phyloP scores from a whole-genome alignment of 2,888 invertebrate genomes.

The Branchipolynoe longqiensis region DNA sequence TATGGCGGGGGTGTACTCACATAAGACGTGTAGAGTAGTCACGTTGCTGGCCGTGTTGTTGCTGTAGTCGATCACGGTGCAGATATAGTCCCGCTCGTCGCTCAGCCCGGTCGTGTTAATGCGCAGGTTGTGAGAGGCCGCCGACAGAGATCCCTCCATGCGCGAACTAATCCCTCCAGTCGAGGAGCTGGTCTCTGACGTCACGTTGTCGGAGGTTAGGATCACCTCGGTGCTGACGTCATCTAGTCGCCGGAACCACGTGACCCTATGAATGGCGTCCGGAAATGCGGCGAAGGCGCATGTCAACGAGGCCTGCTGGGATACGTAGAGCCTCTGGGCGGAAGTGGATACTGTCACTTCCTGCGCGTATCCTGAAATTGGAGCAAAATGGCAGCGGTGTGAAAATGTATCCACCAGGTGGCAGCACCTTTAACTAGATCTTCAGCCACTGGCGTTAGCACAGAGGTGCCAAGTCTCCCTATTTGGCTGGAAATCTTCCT shows the following conservation, averaged over 20 bases:
- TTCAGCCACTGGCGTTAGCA: no score
- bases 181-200: not conserved
- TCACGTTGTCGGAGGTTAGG: not conserved
- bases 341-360: not conserved
- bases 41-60: not conserved
- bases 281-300: not conserved
- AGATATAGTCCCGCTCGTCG: conserved; percentile 18
- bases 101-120: not conserved
- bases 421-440: no score
- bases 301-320: conserved; percentile 29
- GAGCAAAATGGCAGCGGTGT: no score
- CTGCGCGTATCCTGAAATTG: not conserved
- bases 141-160: conserved; percentile 7
- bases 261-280: not conserved
- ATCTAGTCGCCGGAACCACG: not conserved
- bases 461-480: no score
- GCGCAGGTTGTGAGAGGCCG: not conserved
- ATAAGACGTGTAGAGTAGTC: not conserved
- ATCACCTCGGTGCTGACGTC: not conserved
- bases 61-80: conserved; percentile 2
- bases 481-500: no score
- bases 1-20: no score
- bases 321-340: conserved; percentile 16
- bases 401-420: no score
- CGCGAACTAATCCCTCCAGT: not conserved